Base-by-base conservation (phyloP, 2,888 invertebrate genomes). In the Cheilosia soror region DNA sequence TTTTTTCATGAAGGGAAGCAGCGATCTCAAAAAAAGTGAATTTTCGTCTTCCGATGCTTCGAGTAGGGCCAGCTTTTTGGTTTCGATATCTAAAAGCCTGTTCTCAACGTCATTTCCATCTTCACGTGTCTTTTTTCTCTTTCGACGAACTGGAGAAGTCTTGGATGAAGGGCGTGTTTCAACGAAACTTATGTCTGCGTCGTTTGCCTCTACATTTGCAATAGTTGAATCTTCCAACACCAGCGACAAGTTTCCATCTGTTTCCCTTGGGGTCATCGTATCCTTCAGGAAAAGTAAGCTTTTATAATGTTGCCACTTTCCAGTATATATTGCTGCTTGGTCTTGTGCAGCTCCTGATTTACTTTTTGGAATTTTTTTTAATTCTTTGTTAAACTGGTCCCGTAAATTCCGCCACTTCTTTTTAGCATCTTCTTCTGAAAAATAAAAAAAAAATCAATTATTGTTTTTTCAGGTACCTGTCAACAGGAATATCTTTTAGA, bases 351-450 rank as follows among this genome's bases (percentile, higher is more conserved):
- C 11, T 1, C 9, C 15, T 0, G n/a, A 31, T 31, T 31, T 55
- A 7, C n/a, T 15, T 29, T 31, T 29, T n/a, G n/a, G 63, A 20
- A 33, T 49, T 49, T 63, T 63, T 33, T 49, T 63, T 0, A 49
- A 5, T 33, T 63, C 63, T 20, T 62, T 62, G 29, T 9, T n/a
- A 27, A 47, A 62, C 29, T 47, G 62, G 13, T 62, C 62, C 0
- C 62, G 62, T 44, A 62, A 31, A 62, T 63, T 47, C 9, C 63
- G 25, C 63, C 63, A 63, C 15, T 49, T 63, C 13, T 31, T 49
- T 20, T 49, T 63, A 47, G 31, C 47, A 5, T 63, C 63, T 15
- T 63, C 63, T 49, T 31, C 49, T 63, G 33, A 25, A 63, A 49
- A 31, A 4, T n/a, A 63, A 63, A 63, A 31, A 49, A 20, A n/a